A percentile compares a stretch with the other conserved stretches of the same genome.
Conservation (phyloP, 2,888 invertebrate species). For the Alentia gelatinosa region DNA sequence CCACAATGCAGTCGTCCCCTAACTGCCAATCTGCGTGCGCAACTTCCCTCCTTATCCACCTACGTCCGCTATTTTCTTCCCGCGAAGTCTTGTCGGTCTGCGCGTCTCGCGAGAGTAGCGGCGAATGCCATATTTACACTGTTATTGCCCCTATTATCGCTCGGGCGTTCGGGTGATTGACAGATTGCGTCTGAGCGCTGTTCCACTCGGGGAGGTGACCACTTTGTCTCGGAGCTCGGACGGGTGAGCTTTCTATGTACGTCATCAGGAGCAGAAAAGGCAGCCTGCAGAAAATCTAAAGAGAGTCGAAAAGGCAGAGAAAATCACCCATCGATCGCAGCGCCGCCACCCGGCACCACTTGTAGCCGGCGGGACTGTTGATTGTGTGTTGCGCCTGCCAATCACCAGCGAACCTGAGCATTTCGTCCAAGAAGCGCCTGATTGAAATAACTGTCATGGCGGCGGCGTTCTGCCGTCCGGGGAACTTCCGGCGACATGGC, state of each 20-base stretch:
- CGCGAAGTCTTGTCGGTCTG: background rate
- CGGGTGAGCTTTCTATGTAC: background rate
- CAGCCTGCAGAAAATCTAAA: background rate
- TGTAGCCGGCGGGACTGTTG: conserved; percentile 48
- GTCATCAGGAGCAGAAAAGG: background rate
- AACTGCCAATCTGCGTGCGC: background rate
- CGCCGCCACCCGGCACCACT: background rate
- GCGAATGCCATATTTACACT: conserved; percentile 30
- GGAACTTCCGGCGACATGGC: background rate
- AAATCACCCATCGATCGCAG: conserved; percentile 34
- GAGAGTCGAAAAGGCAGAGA: background rate
- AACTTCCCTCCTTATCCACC: background rate
- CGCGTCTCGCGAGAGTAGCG: background rate
- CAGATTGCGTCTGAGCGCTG: background rate
- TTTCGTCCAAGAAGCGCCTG: background rate
- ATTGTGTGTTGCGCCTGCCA: conserved; percentile 54
- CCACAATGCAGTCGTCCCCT: background rate
- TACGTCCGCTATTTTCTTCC: background rate
- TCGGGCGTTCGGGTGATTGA: background rate
- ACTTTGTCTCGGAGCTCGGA: background rate
- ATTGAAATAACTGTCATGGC: conserved; percentile 52
- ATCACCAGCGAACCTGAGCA: conserved; percentile 26
- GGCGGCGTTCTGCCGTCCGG: background rate
- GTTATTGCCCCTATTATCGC: conserved; percentile 39
- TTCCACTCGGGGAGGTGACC: background rate